Percentiles rank a stretch among this genome's conserved stretches.
Conservation (phyloP, 1,140 invertebrate species). For the Potamilus streckersoni region DNA sequence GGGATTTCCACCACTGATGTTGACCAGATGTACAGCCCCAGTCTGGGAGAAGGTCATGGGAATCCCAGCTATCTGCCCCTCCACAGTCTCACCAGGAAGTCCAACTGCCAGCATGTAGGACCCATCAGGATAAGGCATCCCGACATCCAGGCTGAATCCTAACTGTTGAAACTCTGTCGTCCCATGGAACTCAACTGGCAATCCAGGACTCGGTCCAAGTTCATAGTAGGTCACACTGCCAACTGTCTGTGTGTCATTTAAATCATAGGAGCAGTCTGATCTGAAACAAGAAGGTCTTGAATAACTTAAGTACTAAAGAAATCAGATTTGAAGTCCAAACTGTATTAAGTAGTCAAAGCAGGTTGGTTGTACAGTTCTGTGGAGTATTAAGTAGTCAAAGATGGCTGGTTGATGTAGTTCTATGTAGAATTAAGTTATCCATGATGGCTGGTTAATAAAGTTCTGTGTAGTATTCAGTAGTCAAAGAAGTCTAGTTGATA, state of each 20-base stretch:
- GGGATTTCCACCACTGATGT: slow-evolving; percentile 29
- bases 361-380: no score
- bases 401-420: no score
- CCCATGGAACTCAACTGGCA: slow-evolving; percentile 14
- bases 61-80: slow-evolving; percentile 15
- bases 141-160: slow-evolving; percentile 43
- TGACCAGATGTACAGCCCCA: slow-evolving; percentile 41
- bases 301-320: no score
- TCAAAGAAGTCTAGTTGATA: no score
- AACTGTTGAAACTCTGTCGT: slow-evolving; percentile 28
- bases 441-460: no score
- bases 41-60: slow-evolving; percentile 31
- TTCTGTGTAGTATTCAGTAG: no score
- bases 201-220: slow-evolving; percentile 7
- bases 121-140: slow-evolving; percentile 29
- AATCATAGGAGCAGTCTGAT: slow-evolving; percentile 36
- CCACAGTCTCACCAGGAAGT: slow-evolving; percentile 24
- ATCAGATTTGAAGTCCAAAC: no score
- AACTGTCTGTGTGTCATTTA: slow-evolving; percentile 39
- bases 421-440: no score
- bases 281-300: slow-evolving; percentile 25
- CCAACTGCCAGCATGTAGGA: slow-evolving; percentile 11
- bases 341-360: no score
- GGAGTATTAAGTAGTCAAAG: no score
- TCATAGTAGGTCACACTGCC: slow-evolving; percentile 36